These are phyloP conservation scores for rabbit (Oryctolagus cuniculus) DNA, from an alignment of 2,113 vertebrate genomes.

Conservation along the genomic window DNA sequence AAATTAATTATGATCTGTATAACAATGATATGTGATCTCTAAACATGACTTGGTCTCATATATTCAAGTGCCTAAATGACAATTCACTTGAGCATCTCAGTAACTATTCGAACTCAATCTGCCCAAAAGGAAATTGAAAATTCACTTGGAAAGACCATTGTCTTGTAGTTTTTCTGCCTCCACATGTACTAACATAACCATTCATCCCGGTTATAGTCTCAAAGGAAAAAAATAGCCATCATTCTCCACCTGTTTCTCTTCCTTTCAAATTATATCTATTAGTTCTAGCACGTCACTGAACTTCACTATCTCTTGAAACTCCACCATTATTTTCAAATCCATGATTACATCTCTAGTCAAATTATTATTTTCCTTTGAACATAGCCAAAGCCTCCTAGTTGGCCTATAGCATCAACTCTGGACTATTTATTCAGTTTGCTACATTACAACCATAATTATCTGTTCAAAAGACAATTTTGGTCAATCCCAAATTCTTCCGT, in stretches of 20 bases:
- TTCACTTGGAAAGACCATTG: neutral
- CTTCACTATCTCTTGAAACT: neutral
- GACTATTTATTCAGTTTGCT: neutral
- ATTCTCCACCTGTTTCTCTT: neutral
- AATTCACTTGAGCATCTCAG: neutral
- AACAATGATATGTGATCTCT: neutral
- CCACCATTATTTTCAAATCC: neutral
- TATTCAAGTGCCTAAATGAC: neutral
- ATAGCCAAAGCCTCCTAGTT: neutral
- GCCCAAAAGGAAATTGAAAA: neutral
- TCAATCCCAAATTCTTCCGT: neutral
- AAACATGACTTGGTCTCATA: neutral
- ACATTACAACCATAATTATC: neutral
- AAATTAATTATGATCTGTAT: neutral
- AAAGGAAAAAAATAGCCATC: neutral
- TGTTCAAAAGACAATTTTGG: neutral
- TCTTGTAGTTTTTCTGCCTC: neutral
- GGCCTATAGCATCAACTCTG: neutral
- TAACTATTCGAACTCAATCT: neutral
- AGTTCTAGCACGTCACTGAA: neutral
- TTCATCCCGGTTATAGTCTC: neutral
- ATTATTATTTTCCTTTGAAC: neutral
- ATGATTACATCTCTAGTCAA: neutral
- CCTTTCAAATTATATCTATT: neutral
- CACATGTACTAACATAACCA: neutral